These are phyloP conservation scores for Lynx canadensis DNA, from an alignment of 2,113 vertebrate genomes.

Conservation along the genomic window DNA sequence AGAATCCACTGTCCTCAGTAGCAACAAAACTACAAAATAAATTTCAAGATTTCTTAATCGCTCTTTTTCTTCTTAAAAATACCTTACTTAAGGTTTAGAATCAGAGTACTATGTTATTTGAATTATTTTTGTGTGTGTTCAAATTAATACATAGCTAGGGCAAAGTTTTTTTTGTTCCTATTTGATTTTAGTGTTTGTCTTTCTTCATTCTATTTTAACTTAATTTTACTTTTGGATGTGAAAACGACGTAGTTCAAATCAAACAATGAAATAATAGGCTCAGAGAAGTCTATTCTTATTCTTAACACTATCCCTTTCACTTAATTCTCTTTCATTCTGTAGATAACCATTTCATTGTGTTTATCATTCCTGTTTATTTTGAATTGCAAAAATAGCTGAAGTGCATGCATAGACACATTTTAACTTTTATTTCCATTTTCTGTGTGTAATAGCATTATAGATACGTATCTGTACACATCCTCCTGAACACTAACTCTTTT, in stretches of 20 bases:
- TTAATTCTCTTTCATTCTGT: neutral
- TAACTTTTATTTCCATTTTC: neutral
- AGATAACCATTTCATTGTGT: neutral
- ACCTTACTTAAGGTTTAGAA: neutral
- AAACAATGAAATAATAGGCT: neutral
- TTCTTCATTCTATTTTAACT: neutral
- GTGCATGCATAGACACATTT: neutral
- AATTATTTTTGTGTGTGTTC: neutral
- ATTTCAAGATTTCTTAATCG: neutral
- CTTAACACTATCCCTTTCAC: neutral
- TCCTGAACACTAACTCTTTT: neutral
- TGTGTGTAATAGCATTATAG: neutral
- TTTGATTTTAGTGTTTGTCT: neutral
- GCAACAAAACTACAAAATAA: neutral
- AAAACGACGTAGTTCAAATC: neutral
- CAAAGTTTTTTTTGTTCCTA: neutral
- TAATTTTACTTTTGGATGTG: neutral
- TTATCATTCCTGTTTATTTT: neutral
- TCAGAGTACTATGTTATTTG: neutral
- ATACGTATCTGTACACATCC: neutral
- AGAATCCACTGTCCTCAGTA: neutral
- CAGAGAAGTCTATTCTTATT: neutral
- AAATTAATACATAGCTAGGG: neutral
- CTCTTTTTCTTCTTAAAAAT: neutral
- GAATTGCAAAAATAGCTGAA: neutral